These are phyloP conservation scores for Phania funesta DNA, from an alignment of 2,888 invertebrate genomes.

Conservation along the genomic window DNA sequence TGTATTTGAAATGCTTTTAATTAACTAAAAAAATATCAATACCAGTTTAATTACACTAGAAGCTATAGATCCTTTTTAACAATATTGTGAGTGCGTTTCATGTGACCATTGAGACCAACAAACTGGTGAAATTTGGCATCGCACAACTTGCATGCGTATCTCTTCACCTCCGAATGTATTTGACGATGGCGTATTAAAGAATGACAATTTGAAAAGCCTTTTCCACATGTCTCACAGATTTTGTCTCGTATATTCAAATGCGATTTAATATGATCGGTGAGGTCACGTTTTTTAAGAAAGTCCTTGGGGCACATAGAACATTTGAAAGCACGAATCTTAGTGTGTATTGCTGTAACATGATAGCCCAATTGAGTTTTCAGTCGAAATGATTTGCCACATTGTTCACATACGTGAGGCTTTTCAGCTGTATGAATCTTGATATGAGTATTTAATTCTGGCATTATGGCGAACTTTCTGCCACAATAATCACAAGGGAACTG, in stretches of 20 bases:
- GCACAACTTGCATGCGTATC: conserved; percentile 75
- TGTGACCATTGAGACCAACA: conserved; percentile 75
- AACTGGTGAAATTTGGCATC: conserved; percentile 76
- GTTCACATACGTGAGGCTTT: conserved; percentile 73
- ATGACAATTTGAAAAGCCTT: conserved; percentile 75
- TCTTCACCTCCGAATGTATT: conserved; percentile 75
- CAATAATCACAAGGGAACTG: conserved; percentile 72
- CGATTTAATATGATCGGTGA: conserved; percentile 75
- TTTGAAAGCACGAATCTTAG: conserved; percentile 67
- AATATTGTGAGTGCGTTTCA: conserved; percentile 76
- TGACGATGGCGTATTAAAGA: conserved; percentile 75
- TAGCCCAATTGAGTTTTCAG: conserved; percentile 72
- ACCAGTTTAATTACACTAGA: conserved; percentile 14
- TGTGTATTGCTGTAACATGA: conserved; percentile 70
- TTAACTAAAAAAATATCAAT: conserved; percentile 11
- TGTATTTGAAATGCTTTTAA: conserved; percentile 15
- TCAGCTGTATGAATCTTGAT: conserved; percentile 72
- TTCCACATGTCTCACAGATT: conserved; percentile 75
- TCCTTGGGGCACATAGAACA: conserved; percentile 71
- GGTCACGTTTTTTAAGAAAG: conserved; percentile 72
- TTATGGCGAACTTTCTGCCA: conserved; percentile 71
- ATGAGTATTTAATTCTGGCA: conserved; percentile 71
- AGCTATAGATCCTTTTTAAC: conserved; percentile 59
- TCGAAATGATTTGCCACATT: conserved; percentile 75
- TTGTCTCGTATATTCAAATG: conserved; percentile 77